Evolutionary conservation across 2,113 vertebrate species (phyloP), one percentile per base, ranked within the genome.

Genomic region (Herpetotheres cachinnans): DNA sequence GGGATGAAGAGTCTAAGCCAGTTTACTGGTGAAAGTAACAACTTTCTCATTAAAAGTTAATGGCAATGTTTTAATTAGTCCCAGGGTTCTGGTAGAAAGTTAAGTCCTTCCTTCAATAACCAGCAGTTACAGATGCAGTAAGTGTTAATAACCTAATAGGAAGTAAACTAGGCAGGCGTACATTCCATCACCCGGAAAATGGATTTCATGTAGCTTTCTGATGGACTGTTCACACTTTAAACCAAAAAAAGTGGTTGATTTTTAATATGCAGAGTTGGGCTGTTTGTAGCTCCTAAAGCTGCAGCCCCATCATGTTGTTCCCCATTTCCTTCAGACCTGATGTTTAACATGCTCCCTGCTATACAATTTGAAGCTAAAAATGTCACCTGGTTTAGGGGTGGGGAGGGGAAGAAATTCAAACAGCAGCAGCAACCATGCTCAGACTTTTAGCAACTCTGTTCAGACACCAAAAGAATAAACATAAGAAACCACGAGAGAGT

Each of bases 81-180:
- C 55, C 79, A 79, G 7, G 12, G 61, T 92, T 86, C 84, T 92
- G 78, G 55, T n/a, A 84, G 61, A 65, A 82, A 90, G n/a, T 46
- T 63, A 69, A 86, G 58, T 29, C 29, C 47, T 92, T 93, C 70
- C 77, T 89, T 86, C 50, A 90, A 18, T 70, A 93, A 62, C 25
- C 36, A 89, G 58, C 42, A 93, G 40, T 85, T 95, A 94, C 22
- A 86, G 32, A 89, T 36, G 61, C 65, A 90, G 61, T 36, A 88
- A 94, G 63, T 81, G 74, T 91, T 96, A 89, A 95, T 81, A 90
- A 92, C 40, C 47, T 81, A 91, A 62, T 4, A 96, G 85, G 77
- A 94, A 82, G 82, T 44, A 92, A 96, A 73, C 24, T 16, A 76
- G 52, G 62, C 29, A 89, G 44, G 52, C 12, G 0, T 44, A 65